Evolutionary conservation across 2,113 vertebrate species (phyloP).

Genomic region (Sinocyclocheilus rhinocerous): DNA sequence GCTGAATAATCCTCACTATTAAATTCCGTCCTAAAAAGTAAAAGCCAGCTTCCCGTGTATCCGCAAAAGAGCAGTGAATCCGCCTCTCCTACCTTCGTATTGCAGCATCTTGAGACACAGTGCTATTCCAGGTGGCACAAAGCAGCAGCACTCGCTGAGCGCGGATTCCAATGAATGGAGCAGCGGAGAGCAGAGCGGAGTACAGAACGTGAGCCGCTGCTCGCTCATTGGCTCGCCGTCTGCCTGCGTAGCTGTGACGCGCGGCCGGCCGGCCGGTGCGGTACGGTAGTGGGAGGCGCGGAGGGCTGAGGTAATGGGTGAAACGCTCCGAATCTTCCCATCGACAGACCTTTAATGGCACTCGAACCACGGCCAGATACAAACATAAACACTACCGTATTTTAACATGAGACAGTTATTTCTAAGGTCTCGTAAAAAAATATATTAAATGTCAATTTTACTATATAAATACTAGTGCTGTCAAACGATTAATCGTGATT

Average conservation of each 20-base stretch:
- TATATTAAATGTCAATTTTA: not conserved
- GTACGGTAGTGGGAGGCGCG: conserved; percentile 51
- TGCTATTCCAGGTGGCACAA: conserved; percentile 67
- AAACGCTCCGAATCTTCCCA: conserved; percentile 22
- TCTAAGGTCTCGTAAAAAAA: not conserved
- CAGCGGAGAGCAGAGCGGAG: conserved; percentile 49
- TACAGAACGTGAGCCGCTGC: conserved; percentile 55
- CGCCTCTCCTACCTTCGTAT: conserved; percentile 72
- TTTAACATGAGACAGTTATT: not conserved
- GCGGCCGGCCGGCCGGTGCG: conserved; percentile 49
- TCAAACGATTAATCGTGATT: no score
- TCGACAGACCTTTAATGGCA: conserved; percentile 45
- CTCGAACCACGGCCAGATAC: not conserved
- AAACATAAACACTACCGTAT: conserved; percentile 31
- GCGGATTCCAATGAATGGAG: conserved; percentile 67
- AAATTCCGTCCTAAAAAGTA: not conserved
- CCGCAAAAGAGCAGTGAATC: not conserved
- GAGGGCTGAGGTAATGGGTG: conserved; percentile 28
- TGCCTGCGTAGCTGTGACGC: conserved; percentile 74
- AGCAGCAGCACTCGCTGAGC: conserved; percentile 58
- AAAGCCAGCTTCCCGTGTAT: not conserved
- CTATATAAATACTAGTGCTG: no score
- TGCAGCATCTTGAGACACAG: conserved; percentile 78
- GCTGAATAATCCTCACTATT: not conserved
- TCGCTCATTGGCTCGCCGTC: conserved; percentile 58